Percentiles rank a stretch among this genome's conserved stretches.
These are phyloP conservation scores for Diarsia mendica DNA, from an alignment of 2,888 invertebrate species.

Conservation along the genomic window DNA sequence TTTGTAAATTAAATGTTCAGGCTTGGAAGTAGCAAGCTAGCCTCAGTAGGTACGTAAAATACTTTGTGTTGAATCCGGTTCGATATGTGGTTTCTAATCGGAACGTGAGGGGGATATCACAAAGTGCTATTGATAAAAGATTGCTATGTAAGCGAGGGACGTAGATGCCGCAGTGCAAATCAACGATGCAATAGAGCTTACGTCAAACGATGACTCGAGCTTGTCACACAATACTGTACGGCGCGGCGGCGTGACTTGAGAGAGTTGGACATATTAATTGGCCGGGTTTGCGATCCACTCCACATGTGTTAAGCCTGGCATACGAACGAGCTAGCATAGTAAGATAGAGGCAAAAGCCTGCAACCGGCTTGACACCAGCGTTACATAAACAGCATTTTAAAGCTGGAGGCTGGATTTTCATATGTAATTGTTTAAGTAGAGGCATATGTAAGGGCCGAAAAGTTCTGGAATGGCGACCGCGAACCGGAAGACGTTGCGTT, in stretches of 20 bases:
- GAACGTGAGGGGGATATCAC: constrained; percentile 19
- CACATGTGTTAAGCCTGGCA: constrained; percentile 31
- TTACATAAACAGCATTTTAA: constrained; percentile 46
- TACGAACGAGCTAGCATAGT: constrained; percentile 14
- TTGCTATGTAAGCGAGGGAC: constrained; percentile 25
- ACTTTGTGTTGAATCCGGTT: constrained; percentile 2
- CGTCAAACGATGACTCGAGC: constrained; percentile 35
- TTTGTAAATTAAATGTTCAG: constrained; percentile 57
- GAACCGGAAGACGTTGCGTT: too few species aligned
- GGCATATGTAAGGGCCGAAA: too few species aligned
- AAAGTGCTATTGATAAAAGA: constrained; percentile 41
- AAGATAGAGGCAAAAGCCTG: constrained; percentile 38
- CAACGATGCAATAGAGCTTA: constrained; percentile 47
- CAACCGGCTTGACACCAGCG: constrained; percentile 5
- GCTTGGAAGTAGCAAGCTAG: constrained; percentile 31
- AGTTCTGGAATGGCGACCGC: too few species aligned
- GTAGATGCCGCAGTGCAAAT: constrained; percentile 21
- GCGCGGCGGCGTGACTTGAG: constrained; percentile 27
- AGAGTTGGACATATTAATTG: constrained; percentile 56
- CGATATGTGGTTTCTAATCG: constrained; percentile 28
- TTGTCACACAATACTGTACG: constrained; percentile 42
- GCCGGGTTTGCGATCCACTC: constrained; percentile 28
- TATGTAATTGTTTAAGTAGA: neutral
- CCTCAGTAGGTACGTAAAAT: constrained; percentile 29
- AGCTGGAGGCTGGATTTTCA: constrained; percentile 1